Evolutionary conservation across 35 echinoderm and acorn worm genomes (phyloP).

Genomic region (Ophioderma brevispina): DNA sequence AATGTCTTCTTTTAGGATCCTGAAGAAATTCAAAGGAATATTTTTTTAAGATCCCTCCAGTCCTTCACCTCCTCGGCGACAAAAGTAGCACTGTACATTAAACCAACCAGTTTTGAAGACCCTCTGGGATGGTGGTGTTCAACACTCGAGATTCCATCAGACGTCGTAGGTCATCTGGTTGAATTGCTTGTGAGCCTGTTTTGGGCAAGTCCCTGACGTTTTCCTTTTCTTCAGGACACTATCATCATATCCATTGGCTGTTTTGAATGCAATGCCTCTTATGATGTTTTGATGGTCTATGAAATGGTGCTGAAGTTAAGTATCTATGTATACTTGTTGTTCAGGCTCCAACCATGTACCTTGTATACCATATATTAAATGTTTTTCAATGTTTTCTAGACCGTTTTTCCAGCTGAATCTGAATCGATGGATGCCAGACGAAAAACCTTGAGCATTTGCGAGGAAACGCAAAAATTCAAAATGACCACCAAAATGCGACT

Average conservation of each 20-base stretch:
- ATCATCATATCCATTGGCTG: not conserved
- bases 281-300: no score
- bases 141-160: not conserved
- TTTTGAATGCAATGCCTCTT: no score
- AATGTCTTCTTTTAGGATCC: not conserved
- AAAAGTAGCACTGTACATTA: not conserved
- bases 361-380: no score
- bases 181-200: not conserved
- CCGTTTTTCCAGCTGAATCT: no score
- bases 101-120: not conserved
- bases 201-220: not conserved
- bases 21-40: not conserved
- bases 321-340: not conserved
- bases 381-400: no score
- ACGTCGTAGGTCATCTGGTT: not conserved
- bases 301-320: not conserved
- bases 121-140: not conserved
- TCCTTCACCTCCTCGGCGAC: not conserved
- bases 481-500: no score
- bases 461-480: no score
- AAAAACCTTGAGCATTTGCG: no score
- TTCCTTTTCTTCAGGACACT: not conserved
- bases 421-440: no score
- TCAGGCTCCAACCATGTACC: no score
- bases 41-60: not conserved